Conservation (phyloP, 2,888 invertebrate genomes). For the Erpobdella octoculata region DNA sequence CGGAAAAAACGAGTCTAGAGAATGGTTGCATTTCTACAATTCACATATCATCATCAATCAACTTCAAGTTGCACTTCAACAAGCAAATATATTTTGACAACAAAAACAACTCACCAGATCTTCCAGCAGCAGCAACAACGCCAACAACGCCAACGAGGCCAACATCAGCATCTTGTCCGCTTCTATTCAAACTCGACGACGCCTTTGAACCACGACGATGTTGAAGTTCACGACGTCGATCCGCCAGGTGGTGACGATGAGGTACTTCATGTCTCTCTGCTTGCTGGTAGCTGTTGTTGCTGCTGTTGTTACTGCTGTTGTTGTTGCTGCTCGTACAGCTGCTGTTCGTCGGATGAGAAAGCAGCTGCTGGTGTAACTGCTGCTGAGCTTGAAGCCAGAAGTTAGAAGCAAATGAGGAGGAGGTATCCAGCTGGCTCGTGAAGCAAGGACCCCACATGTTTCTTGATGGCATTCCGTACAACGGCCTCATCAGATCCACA, state of each 20-base stretch:
- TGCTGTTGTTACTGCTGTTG: constrained; percentile 3
- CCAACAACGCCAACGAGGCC: not conserved
- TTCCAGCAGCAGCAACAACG: too few relatives aligned
- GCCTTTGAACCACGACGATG: not conserved
- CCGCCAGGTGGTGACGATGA: not conserved
- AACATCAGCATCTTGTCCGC: not conserved
- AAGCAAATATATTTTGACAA: too few relatives aligned
- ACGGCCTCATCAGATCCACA: too few relatives aligned
- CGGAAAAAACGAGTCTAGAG: too few relatives aligned
- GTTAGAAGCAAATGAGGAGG: too few relatives aligned
- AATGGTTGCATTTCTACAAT: too few relatives aligned
- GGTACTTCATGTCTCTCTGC: not conserved
- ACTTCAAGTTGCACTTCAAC: too few relatives aligned
- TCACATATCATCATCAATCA: too few relatives aligned
- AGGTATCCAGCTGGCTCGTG: not conserved
- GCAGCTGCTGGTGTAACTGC: not conserved
- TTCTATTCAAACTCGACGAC: not conserved
- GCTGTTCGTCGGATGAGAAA: not conserved
- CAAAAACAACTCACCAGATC: too few relatives aligned
- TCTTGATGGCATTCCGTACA: not conserved
- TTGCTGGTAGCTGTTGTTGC: not conserved
- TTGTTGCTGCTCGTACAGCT: not conserved
- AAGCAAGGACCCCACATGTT: not conserved
- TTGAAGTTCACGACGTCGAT: not conserved
- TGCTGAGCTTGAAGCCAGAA: too few relatives aligned